Conservation (phyloP, 2,888 invertebrate genomes). For the Onthophagus sagittarius region DNA sequence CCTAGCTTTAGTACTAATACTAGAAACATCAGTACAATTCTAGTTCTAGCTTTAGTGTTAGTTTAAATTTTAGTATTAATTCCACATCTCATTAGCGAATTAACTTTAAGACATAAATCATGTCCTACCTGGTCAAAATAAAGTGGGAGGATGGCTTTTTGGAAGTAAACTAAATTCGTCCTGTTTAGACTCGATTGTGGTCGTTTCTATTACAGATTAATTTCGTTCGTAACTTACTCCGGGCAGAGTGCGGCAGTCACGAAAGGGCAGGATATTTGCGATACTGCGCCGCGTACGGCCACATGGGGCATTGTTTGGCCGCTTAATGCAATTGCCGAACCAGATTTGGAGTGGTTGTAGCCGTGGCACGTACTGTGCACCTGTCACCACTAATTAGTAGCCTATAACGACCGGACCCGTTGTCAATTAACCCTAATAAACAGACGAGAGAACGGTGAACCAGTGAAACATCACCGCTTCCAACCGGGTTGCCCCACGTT, state of each 20-base stretch:
- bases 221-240: slow-evolving; percentile 6
- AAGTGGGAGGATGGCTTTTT: no score
- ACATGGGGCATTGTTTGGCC: neutral
- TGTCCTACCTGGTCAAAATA: no score
- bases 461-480: slow-evolving; percentile 9
- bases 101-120: no score
- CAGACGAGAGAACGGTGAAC: slow-evolving; percentile 22
- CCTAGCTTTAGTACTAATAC: no score
- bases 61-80: no score
- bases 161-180: no score
- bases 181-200: neutral
- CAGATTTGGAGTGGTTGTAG: slow-evolving; percentile 27
- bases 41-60: no score
- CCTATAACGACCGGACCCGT: slow-evolving; percentile 48
- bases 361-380: slow-evolving; percentile 46
- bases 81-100: no score
- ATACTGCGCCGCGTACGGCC: neutral
- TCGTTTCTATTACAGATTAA: neutral
- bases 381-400: slow-evolving; percentile 51
- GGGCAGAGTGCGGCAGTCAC: neutral
- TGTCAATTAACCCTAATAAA: slow-evolving; percentile 50
- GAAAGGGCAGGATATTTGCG: slow-evolving; percentile 17
- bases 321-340: slow-evolving; percentile 22
- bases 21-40: no score
- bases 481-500: no score